Evolutionary conservation across 2,113 vertebrate genomes (phyloP), one percentile per base, ranked within the genome.

Genomic region (Tupaia tana): DNA sequence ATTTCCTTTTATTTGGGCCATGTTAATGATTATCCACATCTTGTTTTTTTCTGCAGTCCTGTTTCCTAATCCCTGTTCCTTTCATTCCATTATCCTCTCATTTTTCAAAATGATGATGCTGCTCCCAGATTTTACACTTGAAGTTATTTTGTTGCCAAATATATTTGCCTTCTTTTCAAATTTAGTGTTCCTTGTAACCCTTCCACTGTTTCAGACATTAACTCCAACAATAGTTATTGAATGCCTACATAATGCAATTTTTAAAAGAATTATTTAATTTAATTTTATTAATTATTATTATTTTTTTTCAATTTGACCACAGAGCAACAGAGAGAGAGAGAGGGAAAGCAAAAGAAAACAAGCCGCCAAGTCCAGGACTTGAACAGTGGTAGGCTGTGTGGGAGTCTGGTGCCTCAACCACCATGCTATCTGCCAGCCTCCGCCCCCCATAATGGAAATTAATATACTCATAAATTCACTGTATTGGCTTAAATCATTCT

Each of bases 121-220:
- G 15, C 31, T 91, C 2, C 66, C 64, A 87, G 43, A 88, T 71
- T 24, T 81, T 61, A 85, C 6, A 81, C 18, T 20, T 24, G 4
- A 93, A 81, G 52, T 70, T 89, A 70, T n/a, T 70, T 87, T 64
- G 27, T 89, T 75, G 54, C 61, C 56, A 64, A 89, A 77, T 78
- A 3, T 86, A 61, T 86, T 31, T 90, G 9, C 79, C 63, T 54
- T 86, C 15, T 82, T 95, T 92, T 43, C 67, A 92, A 81, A 25
- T 16, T 87, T 71, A 61, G 43, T 81, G 27, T 52, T 94, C 31
- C 27, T 83, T 43, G 3, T 61, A 85, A n/a, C 0, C 71, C 10
- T 94, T 56, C 12, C 5, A 59, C 31, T 88, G 11, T 79, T 94
- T 81, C 34, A 88, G 66, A 58, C 25, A 73, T 70, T 93, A 24